phyloP scores from a whole-genome alignment of 2,888 invertebrate species.

The Rhyacophila evoluta region DNA sequence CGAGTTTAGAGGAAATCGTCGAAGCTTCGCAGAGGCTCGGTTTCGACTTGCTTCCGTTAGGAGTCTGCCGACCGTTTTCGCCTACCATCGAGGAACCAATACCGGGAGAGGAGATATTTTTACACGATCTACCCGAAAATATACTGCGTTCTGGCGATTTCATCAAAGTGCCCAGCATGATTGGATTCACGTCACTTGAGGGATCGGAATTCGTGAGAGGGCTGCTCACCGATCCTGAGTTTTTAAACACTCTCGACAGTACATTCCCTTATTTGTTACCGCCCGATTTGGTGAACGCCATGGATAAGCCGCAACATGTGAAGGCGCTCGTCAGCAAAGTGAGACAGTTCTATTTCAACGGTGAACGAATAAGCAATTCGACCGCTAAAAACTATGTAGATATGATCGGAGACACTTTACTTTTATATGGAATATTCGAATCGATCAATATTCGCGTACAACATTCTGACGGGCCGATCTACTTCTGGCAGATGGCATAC shows the following conservation, averaged over 20 bases:
- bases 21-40: constrained; percentile 59
- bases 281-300: background rate
- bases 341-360: constrained; percentile 36
- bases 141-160: constrained; percentile 56
- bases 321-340: background rate
- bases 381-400: background rate
- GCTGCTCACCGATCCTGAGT: background rate
- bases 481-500: constrained; percentile 12
- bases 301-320: background rate
- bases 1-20: constrained; percentile 60
- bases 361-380: background rate
- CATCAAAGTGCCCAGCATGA: background rate
- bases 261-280: background rate
- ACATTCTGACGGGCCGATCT: background rate
- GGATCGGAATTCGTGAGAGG: constrained; percentile 7
- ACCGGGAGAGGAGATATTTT: constrained; percentile 60
- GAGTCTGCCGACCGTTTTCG: constrained; percentile 57
- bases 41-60: constrained; percentile 60
- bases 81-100: constrained; percentile 64
- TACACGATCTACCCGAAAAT: constrained; percentile 62
- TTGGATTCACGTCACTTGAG: background rate
- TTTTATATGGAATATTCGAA: background rate
- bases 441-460: background rate
- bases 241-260: background rate
- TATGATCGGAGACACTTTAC: background rate